Percentiles rank a stretch among this genome's conserved stretches.
These are phyloP conservation scores for Melanostoma mellinum DNA, from an alignment of 2,888 invertebrate genomes.

Conservation along the genomic window DNA sequence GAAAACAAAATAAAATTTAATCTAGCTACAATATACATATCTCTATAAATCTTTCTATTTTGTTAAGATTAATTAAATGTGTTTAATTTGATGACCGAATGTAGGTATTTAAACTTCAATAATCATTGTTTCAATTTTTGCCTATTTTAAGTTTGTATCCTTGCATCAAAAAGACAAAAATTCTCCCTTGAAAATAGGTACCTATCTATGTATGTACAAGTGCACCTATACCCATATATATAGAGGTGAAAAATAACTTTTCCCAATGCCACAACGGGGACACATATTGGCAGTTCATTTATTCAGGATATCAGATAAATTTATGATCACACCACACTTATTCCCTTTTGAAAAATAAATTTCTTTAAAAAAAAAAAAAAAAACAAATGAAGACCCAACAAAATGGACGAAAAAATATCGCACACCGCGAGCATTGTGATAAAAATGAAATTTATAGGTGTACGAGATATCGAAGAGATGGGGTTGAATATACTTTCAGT, in stretches of 20 bases:
- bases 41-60: no score
- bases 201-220: no score
- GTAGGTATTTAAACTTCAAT: no score
- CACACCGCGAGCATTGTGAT: conserved; percentile 73
- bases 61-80: no score
- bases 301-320: conserved; percentile 73
- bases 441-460: conserved; percentile 73
- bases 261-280: conserved; percentile 70
- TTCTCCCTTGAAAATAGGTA: conserved; percentile 28
- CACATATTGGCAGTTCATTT: conserved; percentile 73
- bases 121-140: no score
- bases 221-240: neutral
- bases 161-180: conserved; percentile 13
- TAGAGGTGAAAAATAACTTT: conserved; percentile 29
- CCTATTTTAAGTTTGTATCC: no score
- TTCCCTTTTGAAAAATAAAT: conserved; percentile 73
- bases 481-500: conserved; percentile 58
- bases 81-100: no score
- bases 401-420: conserved; percentile 58
- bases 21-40: no score
- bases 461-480: conserved; percentile 72
- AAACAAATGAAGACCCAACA: conserved; percentile 23
- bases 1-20: no score
- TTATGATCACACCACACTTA: conserved; percentile 72
- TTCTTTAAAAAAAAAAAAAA: conserved; percentile 59